phyloP scores from a whole-genome alignment of 2,797 vertebrate species.

The Oophaga sylvatica region DNA sequence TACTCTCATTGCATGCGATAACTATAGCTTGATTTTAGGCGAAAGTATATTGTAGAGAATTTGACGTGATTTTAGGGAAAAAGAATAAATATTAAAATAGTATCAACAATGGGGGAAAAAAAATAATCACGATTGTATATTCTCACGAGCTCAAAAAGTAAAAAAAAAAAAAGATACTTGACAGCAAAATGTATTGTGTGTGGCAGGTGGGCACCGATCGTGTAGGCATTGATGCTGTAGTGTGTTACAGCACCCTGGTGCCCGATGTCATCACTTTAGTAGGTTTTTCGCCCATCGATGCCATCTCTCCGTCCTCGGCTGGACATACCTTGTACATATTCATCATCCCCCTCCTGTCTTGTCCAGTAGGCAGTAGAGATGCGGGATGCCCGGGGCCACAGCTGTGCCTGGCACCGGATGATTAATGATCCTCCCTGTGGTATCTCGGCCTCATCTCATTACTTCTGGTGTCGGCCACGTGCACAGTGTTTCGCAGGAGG shows the following conservation, averaged over 20 bases:
- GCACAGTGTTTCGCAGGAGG: background rate
- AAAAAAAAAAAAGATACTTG: too few species aligned
- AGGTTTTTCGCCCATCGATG: background rate
- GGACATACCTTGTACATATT: conserved; percentile 34
- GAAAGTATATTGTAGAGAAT: too few species aligned
- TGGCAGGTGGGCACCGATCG: background rate
- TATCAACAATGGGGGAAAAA: too few species aligned
- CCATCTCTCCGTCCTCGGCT: background rate
- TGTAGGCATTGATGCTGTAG: background rate
- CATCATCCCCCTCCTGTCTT: background rate
- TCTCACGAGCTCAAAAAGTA: too few species aligned
- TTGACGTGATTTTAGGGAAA: too few species aligned
- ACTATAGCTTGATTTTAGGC: too few species aligned
- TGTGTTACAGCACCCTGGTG: background rate
- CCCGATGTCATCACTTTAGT: background rate
- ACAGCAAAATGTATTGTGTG: background rate
- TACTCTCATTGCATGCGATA: too few species aligned
- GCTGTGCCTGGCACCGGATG: conserved; percentile 31
- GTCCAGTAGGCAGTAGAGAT: conserved; percentile 22
- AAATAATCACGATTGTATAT: too few species aligned
- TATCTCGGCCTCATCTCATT: conserved; percentile 39
- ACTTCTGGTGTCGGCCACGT: conserved; percentile 24
- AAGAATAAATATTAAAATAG: too few species aligned
- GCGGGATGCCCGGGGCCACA: background rate
- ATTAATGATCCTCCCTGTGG: conserved; percentile 49